These are phyloP conservation scores for Panurus biarmicus DNA, from an alignment of 2,113 vertebrate genomes.

Conservation along the genomic window DNA sequence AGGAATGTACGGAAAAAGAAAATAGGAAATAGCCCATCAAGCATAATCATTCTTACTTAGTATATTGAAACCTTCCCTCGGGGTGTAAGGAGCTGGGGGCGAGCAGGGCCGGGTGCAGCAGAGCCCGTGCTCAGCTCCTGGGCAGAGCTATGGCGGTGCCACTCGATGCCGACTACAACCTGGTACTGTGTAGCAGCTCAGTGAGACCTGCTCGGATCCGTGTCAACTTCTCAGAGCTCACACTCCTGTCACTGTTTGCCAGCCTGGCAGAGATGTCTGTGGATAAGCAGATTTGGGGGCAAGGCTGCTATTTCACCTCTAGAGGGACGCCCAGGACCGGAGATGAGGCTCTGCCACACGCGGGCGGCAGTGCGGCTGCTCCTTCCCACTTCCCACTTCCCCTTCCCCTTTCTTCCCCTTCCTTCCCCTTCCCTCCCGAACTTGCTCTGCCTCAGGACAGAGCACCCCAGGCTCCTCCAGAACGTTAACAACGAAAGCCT, in stretches of 20 bases:
- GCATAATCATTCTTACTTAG: not conserved
- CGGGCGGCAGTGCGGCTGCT: not conserved
- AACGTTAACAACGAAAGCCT: not conserved
- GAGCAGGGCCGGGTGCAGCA: not conserved
- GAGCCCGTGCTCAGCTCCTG: not conserved
- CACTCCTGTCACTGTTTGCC: not conserved
- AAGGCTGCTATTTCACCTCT: slow-evolving; percentile 37
- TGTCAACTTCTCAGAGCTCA: not conserved
- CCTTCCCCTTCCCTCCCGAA: not conserved
- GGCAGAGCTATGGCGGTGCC: not conserved
- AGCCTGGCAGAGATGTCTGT: not conserved
- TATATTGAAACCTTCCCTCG: not conserved
- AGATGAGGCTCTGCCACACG: not conserved
- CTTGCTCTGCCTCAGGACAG: not conserved
- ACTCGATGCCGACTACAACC: not conserved
- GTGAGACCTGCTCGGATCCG: not conserved
- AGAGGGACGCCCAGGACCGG: slow-evolving; percentile 65
- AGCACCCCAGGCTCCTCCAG: not conserved
- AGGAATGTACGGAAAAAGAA: not conserved
- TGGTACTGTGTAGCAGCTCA: not conserved
- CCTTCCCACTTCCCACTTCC: no score
- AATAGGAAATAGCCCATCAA: not conserved
- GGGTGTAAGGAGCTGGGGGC: not conserved
- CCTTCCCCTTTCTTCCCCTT: not conserved
- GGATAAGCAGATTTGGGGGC: not conserved